These are phyloP conservation scores for Eristalis tenax DNA, from an alignment of 2,888 invertebrate genomes.

Conservation along the genomic window DNA sequence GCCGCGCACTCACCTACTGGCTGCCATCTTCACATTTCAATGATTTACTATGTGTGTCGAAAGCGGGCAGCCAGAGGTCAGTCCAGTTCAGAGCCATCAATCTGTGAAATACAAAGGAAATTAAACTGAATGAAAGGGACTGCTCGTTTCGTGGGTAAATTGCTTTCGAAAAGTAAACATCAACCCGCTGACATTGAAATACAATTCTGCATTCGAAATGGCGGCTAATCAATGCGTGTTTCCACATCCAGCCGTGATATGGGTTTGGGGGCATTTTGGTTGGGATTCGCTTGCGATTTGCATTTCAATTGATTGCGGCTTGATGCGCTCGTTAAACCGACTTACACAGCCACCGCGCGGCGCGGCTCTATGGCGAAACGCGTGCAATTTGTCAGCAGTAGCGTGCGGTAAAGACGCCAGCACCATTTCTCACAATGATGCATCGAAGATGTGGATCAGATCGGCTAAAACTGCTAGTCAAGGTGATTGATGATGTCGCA, in stretches of 20 bases:
- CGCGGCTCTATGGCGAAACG: not conserved
- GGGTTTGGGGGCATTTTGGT: not conserved
- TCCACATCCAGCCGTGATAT: conserved; percentile 4
- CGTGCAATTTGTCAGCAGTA: not conserved
- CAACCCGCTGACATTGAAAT: conserved; percentile 15
- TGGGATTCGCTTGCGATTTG: conserved; percentile 16
- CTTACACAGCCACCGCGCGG: not conserved
- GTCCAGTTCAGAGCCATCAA: not conserved
- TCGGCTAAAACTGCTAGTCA: not conserved
- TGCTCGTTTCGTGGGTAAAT: not conserved
- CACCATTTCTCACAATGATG: not conserved
- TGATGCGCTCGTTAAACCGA: not conserved
- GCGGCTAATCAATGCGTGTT: conserved; percentile 1
- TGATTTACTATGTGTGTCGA: not conserved
- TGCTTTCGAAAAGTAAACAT: not conserved
- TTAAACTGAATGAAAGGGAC: not conserved
- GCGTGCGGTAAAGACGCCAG: not conserved
- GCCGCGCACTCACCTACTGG: not conserved
- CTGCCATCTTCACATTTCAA: not conserved
- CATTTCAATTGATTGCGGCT: not conserved
- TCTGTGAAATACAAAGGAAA: conserved; percentile 1
- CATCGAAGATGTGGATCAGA: not conserved
- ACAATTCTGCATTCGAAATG: conserved; percentile 9
- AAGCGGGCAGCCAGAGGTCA: not conserved
- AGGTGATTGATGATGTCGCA: not conserved